These are phyloP conservation scores for Rhopalosiphum padi DNA, from an alignment of 1,140 invertebrate genomes.

Conservation along the genomic window DNA sequence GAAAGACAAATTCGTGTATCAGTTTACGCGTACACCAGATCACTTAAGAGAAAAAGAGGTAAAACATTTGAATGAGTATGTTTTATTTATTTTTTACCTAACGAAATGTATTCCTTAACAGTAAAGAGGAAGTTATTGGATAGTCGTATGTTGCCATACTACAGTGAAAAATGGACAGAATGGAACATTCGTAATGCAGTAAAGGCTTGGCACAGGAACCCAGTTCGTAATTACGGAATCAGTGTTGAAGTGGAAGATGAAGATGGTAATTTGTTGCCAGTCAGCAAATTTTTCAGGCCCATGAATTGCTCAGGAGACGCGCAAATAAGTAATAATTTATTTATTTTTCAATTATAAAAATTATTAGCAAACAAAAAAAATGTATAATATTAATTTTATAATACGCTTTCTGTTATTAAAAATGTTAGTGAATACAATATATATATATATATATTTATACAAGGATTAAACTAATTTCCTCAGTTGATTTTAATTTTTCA, in stretches of 20 bases:
- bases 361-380: background rate
- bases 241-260: constrained; percentile 71
- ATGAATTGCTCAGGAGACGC: constrained; percentile 62
- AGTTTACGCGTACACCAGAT: constrained; percentile 23
- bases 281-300: constrained; percentile 66
- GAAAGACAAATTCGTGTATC: constrained; percentile 47
- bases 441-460: no score
- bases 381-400: no score
- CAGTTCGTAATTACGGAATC: constrained; percentile 68
- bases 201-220: constrained; percentile 62
- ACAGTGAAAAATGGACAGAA: constrained; percentile 63
- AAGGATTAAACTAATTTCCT: no score
- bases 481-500: no score
- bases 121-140: constrained; percentile 69
- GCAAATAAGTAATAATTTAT: constrained; percentile 60
- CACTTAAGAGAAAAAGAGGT: constrained; percentile 31
- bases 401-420: no score
- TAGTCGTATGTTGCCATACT: constrained; percentile 66
- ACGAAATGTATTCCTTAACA: constrained; percentile 59
- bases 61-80: background rate
- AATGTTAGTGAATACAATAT: no score
- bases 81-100: background rate
- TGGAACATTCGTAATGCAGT: constrained; percentile 63
- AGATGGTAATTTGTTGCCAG: constrained; percentile 67
- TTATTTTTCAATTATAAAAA: background rate